Percentiles rank a stretch among this genome's conserved stretches.
Conservation (phyloP, 2,797 vertebrate species). For the Neoniphon sammara region DNA sequence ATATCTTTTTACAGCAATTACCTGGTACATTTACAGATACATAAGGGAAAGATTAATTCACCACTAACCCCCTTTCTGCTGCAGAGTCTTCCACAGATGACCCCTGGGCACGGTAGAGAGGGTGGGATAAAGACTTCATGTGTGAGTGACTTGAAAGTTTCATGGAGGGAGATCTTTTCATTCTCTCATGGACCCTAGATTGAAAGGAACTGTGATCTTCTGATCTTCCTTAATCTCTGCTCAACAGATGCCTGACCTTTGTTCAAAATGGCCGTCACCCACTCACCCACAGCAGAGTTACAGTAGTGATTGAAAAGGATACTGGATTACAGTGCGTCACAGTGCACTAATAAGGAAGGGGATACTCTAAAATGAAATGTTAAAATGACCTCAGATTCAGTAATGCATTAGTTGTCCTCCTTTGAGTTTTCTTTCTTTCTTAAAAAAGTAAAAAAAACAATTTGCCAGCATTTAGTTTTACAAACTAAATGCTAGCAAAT, state of each 20-base stretch:
- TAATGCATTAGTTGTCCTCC: neutral
- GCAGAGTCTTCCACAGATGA: neutral
- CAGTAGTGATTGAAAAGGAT: constrained; percentile 51
- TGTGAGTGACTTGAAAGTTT: constrained; percentile 65
- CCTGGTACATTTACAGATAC: constrained; percentile 5
- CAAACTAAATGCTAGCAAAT: too few species aligned
- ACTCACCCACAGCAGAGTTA: constrained; percentile 36
- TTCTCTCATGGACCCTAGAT: constrained; percentile 68
- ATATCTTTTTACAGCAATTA: neutral
- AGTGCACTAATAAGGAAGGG: constrained; percentile 45
- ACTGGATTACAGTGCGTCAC: constrained; percentile 45
- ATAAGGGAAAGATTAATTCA: constrained; percentile 1
- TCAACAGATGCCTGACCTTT: constrained; percentile 73
- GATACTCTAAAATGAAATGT: constrained; percentile 37
- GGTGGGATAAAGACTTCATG: constrained; percentile 43
- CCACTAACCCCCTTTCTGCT: neutral
- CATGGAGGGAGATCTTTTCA: constrained; percentile 57
- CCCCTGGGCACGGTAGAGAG: neutral
- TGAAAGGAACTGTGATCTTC: constrained; percentile 77
- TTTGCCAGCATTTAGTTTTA: too few species aligned
- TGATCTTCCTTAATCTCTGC: constrained; percentile 78
- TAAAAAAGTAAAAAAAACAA: too few species aligned
- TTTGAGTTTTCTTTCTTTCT: neutral
- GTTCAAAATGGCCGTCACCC: constrained; percentile 70
- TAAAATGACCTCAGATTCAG: constrained; percentile 2